A percentile compares a stretch with the other conserved stretches of the same genome.
Evolutionary conservation across 2,113 vertebrate genomes (phyloP).

Genomic region (Panthera uncia): DNA sequence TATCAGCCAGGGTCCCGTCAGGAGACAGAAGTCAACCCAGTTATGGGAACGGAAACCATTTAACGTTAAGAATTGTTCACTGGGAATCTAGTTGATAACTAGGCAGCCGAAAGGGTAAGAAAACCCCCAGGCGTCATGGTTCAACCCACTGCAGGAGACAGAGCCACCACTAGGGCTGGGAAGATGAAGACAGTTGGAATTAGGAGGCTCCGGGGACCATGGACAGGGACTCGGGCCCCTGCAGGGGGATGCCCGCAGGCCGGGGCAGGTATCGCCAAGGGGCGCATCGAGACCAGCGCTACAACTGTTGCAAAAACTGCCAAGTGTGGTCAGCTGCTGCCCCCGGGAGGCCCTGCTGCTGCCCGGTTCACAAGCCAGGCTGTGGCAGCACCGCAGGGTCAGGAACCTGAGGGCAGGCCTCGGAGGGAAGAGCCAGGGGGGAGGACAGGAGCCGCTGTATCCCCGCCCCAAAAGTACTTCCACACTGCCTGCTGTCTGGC

Average conservation of each 20-base stretch:
- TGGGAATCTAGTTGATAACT: neutral
- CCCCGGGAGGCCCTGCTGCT: neutral
- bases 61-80: neutral
- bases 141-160: neutral
- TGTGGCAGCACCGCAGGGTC: fast-evolving
- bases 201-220: neutral
- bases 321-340: neutral
- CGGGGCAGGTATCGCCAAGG: neutral
- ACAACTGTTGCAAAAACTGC: neutral
- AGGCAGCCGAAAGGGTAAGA: neutral
- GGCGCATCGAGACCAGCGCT: fast-evolving
- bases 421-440: neutral
- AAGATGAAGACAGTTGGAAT: neutral
- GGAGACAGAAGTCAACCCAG: neutral
- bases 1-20: neutral
- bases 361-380: neutral
- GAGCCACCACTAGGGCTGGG: fast-evolving
- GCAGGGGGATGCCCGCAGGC: neutral
- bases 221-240: neutral
- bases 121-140: neutral
- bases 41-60: neutral
- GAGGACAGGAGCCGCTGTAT: neutral
- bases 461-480: neutral
- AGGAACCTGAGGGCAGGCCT: neutral
- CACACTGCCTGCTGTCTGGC: neutral